These are phyloP conservation scores for Brachyptera putata DNA, from an alignment of 2,888 invertebrate genomes.

Conservation along the genomic window DNA sequence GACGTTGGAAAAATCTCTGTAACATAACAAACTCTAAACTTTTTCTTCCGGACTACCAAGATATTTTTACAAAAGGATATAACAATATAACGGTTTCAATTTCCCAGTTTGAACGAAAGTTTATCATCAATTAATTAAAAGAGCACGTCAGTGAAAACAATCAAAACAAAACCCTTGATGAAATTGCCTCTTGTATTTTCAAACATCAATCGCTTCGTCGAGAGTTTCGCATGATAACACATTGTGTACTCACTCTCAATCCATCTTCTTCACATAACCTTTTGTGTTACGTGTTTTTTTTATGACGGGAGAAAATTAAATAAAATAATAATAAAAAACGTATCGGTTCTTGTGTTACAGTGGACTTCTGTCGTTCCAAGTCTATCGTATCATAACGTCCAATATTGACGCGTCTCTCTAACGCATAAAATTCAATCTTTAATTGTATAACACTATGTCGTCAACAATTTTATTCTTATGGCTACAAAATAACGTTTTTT, in stretches of 20 bases:
- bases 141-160: too few species aligned
- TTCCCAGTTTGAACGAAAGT: too few species aligned
- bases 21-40: too few species aligned
- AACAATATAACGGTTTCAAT: too few species aligned
- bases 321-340: neutral
- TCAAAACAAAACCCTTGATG: too few species aligned
- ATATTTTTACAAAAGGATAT: too few species aligned
- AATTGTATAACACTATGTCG: constrained; percentile 2
- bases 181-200: too few species aligned
- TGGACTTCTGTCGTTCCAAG: neutral
- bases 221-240: too few species aligned
- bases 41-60: too few species aligned
- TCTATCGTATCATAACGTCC: neutral
- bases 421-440: constrained; percentile 1
- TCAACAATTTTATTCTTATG: neutral
- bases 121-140: too few species aligned
- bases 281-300: neutral
- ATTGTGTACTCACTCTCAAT: neutral
- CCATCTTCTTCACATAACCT: neutral
- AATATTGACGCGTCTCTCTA: neutral
- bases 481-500: neutral
- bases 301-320: constrained; percentile 1
- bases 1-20: too few species aligned
- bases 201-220: too few species aligned
- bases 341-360: neutral